Evolutionary conservation across 2,888 invertebrate genomes (phyloP), one percentile per base, ranked within the genome.

Genomic region (Agrilus biguttatus): DNA sequence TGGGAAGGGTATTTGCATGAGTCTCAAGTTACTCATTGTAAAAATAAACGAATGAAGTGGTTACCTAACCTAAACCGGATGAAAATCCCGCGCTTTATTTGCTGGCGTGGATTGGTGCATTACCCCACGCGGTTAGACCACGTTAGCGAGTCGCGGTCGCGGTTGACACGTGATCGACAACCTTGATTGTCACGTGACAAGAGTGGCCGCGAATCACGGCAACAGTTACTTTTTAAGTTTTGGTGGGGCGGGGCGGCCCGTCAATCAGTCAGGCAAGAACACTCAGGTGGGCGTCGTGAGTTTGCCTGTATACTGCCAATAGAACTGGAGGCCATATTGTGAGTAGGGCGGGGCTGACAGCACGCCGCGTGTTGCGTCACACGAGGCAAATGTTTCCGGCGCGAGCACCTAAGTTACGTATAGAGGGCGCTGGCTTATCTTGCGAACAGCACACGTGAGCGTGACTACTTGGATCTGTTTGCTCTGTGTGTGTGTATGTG

Each of bases 261-360:
- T 61, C 64, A 62, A 63, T 63, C 63, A 52, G 61, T 61, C 61
- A 59, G 52, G 51, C 53, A 51, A 47, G 52, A 48, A 56, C 51
- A 57, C 58, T 61, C 62, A 60, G 61, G 63, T 63, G 61, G 66
- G 63, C 64, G 66, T 60, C 61, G 56, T 57, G 57, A 57, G 50
- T 57, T 54, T 53, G 47, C 47, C 51, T 52, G 52, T 53, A 54
- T 48, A 64, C 70, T 70, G 68, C 77, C 76, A 77, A 77, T 77
- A 73, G 69, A 65, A 66, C 63, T 55, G 58, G 60, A 68, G 75
- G 77, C 77, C 77, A 77, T 77, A 73, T 77, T 77, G 76, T 73
- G 69, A 69, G 66, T 59, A 61, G 69, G 77, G 77, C 75, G 76
- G 71, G 67, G 71, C 56, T 55, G 52, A 57, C 59, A 62, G 50